phyloP scores from a whole-genome alignment of 2,888 invertebrate species.

The Cepaea hortensis region DNA sequence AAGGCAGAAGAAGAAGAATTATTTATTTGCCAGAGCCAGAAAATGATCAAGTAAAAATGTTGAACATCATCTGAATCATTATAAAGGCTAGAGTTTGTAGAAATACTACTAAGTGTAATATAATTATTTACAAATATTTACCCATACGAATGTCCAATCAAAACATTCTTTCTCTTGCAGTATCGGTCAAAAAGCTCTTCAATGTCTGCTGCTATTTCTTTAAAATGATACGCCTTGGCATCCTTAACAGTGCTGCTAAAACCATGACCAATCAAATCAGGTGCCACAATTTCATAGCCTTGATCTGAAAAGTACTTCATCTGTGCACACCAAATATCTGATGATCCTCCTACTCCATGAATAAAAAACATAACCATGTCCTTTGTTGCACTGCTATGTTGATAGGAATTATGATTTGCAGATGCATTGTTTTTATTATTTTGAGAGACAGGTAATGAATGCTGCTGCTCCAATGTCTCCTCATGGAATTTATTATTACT shows the following conservation, averaged over 20 bases:
- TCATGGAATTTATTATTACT: background rate
- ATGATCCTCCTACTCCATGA: conserved; percentile 83
- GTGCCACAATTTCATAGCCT: conserved; percentile 82
- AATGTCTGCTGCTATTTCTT: conserved; percentile 80
- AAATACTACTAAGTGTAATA: background rate
- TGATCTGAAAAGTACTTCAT: conserved; percentile 79
- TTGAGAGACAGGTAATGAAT: background rate
- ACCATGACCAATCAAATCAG: conserved; percentile 84
- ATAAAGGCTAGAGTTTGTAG: background rate
- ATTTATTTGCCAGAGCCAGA: no score
- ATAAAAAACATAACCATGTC: conserved; percentile 79
- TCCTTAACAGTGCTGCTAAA: conserved; percentile 81
- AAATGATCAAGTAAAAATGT: no score
- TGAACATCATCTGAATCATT: no score
- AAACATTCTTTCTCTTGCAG: conserved; percentile 80
- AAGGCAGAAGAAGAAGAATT: no score
- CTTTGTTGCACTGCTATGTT: conserved; percentile 23
- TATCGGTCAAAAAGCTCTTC: conserved; percentile 81
- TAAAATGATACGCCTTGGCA: conserved; percentile 80
- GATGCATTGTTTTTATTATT: background rate
- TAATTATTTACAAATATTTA: conserved; percentile 73
- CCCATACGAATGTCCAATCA: conserved; percentile 85
- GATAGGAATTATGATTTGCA: background rate
- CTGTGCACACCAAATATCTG: conserved; percentile 82
- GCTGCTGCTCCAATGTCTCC: background rate